Base-by-base conservation (phyloP, 2,797 vertebrate species). In the Propithecus deckenii region DNA sequence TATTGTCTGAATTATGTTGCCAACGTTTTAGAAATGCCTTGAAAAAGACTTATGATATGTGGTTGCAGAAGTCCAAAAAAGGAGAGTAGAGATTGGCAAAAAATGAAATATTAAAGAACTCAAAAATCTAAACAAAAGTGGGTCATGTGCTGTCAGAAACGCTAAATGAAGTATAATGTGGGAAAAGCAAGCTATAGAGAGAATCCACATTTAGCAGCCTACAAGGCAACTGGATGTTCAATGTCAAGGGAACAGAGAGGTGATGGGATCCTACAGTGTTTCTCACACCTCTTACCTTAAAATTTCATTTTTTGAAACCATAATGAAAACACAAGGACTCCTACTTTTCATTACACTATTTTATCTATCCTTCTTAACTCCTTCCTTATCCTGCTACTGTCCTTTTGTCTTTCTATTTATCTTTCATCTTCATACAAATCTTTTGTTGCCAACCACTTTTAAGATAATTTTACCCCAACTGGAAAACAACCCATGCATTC, bases 11-110 rank as follows among this genome's bases (percentile, higher is more conserved):
- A 91, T 91, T 63, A 52, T 89, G 43, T 46, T 57, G 69, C 46
- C 91, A 94, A 87, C 75, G 28, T 76, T 89, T 95, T 71, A 85
- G 48, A 91, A 95, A 91, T 38, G 85, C 65, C 48, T 95, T 85
- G 94, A 79, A 79, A 93, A 95, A 67, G 48, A 69, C 71, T 48
- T 28, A 32, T 0, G 17, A 52, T 92, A 55, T 71, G 92, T 76
- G 79, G 46, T 80, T 90, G 61, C n/a, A 63, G 12, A 93, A 79
- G 57, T 91, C 50, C 57, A 22, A 38, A 78, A 78, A 80, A 84
- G 23, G 35, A 76, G 32, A 72, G 63, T 2, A 71, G 38, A 87
- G 59, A 67, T 25, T 52, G 48, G 61, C 1, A 12, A 67, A 43
- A 91, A 84, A 59, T 12, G 35, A 80, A 18, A 57, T 57, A 35